Evolutionary conservation across 2,888 invertebrate species (phyloP), one percentile per base, ranked within the genome.

Genomic region (Aquatica leii): DNA sequence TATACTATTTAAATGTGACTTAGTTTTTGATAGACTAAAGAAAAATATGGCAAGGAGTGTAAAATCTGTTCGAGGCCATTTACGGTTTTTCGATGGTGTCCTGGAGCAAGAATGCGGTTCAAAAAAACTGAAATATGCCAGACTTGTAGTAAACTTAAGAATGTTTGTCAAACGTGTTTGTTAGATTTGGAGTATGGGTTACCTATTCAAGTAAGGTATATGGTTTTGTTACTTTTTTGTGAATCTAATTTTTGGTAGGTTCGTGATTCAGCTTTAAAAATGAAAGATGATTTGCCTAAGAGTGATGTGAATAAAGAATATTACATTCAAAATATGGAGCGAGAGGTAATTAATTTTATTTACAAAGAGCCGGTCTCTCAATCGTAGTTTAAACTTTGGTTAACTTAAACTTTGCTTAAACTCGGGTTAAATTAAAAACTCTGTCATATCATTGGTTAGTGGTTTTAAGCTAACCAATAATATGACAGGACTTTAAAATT

Each of bases 61-160:
- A 97, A 97, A 83, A 97, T 97, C 72, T 97, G 97, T 81, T 87
- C 90, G 49, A 86, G 97, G 43, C 97, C 97, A 0, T 98, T 97
- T 79, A 97, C 97, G 9, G 95, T 95, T 12, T 98, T 97, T 81
- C 88, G 97, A 34, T 97, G 97, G 97, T 96, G 96, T 81, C 97
- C 97, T 0, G 97, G 97, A 17, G 92, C 95, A 4, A 85, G 93
- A 72, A 96, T 96, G 94, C 90, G 97, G 73, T 97, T 95, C 80
- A 98, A 97, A 83, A 97, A 96, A 80, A 96, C 97, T 0, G 97
- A 98, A 84, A 91, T 97, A 14, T 97, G 97, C 80, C 97, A 98
- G 80, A 97, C 97, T 0, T 97, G 97, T 80, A 92, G 94, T 55
- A 92, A 96, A 76, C 81, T 97, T 65, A 97, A 98, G 80, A 98